phyloP scores from a whole-genome alignment of 2,113 vertebrate genomes.

The Prunella himalayana region DNA sequence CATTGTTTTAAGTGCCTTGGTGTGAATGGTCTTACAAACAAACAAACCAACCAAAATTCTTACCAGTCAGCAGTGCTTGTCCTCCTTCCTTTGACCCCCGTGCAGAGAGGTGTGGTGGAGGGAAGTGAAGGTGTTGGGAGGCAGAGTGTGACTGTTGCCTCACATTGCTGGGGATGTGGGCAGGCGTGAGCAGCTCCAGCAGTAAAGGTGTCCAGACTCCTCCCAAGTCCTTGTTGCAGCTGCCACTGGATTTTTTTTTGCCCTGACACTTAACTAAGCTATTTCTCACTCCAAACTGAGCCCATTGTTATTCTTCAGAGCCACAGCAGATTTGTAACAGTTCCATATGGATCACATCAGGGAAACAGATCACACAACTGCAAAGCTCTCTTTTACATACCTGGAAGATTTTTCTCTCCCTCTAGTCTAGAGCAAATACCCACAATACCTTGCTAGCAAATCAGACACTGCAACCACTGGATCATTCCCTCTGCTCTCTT shows the following conservation, averaged over 20 bases:
- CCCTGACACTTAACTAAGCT: not conserved
- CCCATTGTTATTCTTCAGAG: not conserved
- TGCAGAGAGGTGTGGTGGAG: not conserved
- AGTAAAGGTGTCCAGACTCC: not conserved
- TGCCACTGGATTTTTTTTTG: not conserved
- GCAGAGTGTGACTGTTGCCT: rapidly evolving
- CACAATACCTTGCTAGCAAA: not conserved
- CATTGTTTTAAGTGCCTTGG: not conserved
- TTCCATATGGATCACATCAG: not conserved
- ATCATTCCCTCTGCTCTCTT: not conserved
- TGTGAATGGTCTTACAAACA: not conserved
- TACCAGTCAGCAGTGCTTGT: not conserved
- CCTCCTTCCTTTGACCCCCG: not conserved
- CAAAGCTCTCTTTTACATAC: not conserved
- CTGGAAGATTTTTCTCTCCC: not conserved
- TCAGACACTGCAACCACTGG: not conserved
- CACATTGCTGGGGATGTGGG: rapidly evolving
- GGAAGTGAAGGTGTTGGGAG: not conserved
- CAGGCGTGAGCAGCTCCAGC: not conserved
- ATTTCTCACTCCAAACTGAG: not conserved
- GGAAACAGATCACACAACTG: not conserved
- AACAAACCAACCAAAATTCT: not conserved
- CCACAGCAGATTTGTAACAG: not conserved
- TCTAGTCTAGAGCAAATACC: not conserved
- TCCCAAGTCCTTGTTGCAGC: not conserved